Evolutionary conservation across 1,140 invertebrate species (phyloP), one percentile per base, ranked within the genome.

Genomic region (Macrosteles quadrilineatus): DNA sequence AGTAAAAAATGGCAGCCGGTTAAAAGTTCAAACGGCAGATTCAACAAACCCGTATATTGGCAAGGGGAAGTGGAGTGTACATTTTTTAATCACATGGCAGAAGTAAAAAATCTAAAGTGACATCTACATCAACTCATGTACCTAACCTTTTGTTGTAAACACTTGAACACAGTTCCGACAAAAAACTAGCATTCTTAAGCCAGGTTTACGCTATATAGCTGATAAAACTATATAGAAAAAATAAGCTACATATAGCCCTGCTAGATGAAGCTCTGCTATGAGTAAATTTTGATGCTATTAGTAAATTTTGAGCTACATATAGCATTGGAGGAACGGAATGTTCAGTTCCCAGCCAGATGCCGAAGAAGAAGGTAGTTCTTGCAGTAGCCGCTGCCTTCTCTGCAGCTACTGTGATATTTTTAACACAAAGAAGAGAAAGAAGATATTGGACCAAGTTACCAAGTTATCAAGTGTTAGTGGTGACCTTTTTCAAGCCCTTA

Each of bases 251-350:
- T 55, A 55, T 23, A 55, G 50, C 50, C 19, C 50, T 17, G 17
- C n/a, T n/a, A n/a, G n/a, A n/a, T n/a, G n/a, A n/a, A n/a, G n/a
- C n/a, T n/a, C n/a, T 43, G 40, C n/a, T 43, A 43, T 43, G n/a
- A 43, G 40, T 43, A 43, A 43, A 43, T 43, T 43, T n/a, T 43
- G 40, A 43, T 43, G 40, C 40, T 43, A 43, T 11, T n/a, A n/a
- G n/a, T n/a, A n/a, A n/a, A n/a, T n/a, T n/a, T n/a, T 55, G 6
- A 55, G 50, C 50, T 55, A 55, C 50, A 55, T 55, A 55, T 55
- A 55, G 23, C 11, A 11, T 11, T 14, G 50, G 9, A 23, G 50
- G 19, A 55, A 11, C 50, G 50, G 11, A 55, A 19, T 55, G 50
- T 55, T 55, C 50, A 23, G 50, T 55, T 55, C 50, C 50, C 50